Base-by-base conservation (phyloP, 2,888 invertebrate genomes). In the Lordiphosa andalusiaca region DNA sequence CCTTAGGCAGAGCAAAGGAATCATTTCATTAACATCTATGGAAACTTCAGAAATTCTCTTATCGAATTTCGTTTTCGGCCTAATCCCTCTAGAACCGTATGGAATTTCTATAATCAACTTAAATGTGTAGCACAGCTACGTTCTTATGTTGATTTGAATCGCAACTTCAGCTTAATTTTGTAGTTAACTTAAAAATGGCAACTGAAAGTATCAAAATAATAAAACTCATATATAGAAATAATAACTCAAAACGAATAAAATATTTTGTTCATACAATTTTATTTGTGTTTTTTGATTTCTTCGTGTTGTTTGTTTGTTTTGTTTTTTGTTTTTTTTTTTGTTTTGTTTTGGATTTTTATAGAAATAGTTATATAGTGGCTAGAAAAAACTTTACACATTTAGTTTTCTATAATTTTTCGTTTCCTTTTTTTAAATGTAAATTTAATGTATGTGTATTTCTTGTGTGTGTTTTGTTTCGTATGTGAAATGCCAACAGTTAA, bases 401-500 rank as follows among this genome's bases (percentile, higher is more conserved):
- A 81, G 77, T 84, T 67, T 63, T 44, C 25, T 30, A 30, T 44
- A 16, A 16, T 16, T 44, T 33, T 10, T 33, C 25, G 10, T 65
- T 50, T 50, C 78, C 75, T 59, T 66, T 52, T 52, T 75, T 50
- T 67, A 56, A 59, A 61, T 60, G 63, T 58, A 63, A 51, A 53
- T 76, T 55, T 66, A 54, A 61, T 47, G 35, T 44, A 63, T 53
- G 46, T 63, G 47, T 70, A 46, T 56, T 59, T 46, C 41, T 62
- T 53, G 38, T 41, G 30, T 30, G 6, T 50, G 55, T 84, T 80
- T 80, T 81, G 60, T 60, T 84, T 82, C 72, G 84, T 80, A 81
- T 84, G 62, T 84, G 66, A 84, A 78, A 77, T 84, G 86, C 86
- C 65, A 85, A 80, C 86, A 85, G 82, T 84, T 84, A 83, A 76